Evolutionary conservation across 2,888 invertebrate genomes (phyloP).

Genomic region (Folsomia manolachei): DNA sequence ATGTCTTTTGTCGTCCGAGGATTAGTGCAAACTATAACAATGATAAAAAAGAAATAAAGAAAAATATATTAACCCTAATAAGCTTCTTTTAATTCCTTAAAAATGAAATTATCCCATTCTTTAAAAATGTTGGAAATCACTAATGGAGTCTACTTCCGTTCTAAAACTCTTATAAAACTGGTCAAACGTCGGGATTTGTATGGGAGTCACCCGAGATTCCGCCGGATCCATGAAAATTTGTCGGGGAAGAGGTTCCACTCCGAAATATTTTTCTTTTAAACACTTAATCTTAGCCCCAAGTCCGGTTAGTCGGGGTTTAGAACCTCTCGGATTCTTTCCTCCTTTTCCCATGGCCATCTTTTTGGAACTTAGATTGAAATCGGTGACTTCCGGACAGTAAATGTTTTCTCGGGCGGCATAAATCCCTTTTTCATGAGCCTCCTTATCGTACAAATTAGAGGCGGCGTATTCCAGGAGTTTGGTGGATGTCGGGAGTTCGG

Average conservation of each 20-base stretch:
- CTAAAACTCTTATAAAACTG: conserved; percentile 32
- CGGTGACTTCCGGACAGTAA: conserved; percentile 49
- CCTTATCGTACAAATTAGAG: conserved; percentile 60
- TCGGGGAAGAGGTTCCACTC: conserved; percentile 61
- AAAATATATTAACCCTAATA: too few relatives aligned
- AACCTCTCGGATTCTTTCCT: conserved; percentile 52
- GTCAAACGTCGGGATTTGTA: conserved; percentile 39
- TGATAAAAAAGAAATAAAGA: background rate
- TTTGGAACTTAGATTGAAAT: conserved; percentile 59
- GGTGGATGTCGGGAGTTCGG: conserved; percentile 29
- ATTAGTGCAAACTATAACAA: background rate
- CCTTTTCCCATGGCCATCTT: conserved; percentile 54
- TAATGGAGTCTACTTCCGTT: conserved; percentile 20
- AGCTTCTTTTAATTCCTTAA: too few relatives aligned
- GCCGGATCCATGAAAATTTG: conserved; percentile 41
- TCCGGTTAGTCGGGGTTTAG: conserved; percentile 60
- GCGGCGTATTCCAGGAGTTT: conserved; percentile 42
- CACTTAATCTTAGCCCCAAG: conserved; percentile 73
- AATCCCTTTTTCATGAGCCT: conserved; percentile 70
- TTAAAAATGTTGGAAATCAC: conserved; percentile 26
- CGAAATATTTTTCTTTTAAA: conserved; percentile 71
- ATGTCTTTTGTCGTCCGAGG: too few relatives aligned
- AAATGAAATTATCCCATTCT: background rate
- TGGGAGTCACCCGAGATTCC: conserved; percentile 30
- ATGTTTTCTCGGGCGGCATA: conserved; percentile 60